Evolutionary conservation across 2,888 invertebrate genomes (phyloP), one percentile per base, ranked within the genome.

Genomic region (Spatulosminthurus flaviceps): DNA sequence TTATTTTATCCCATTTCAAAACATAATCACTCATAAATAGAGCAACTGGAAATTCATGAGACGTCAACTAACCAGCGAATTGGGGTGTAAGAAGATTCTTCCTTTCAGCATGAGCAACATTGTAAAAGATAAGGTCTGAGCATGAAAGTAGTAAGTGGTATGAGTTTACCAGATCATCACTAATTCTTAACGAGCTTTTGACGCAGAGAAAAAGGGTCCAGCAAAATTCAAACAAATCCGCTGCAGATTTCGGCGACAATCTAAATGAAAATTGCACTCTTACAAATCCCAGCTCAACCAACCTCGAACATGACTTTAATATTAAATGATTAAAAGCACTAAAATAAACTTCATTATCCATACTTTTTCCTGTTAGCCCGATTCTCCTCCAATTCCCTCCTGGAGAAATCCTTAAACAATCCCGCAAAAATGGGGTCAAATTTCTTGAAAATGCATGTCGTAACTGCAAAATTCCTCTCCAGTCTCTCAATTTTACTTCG

Each of bases 191-290:
- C 86, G 95, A 94, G 73, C 94, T 94, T 89, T 95, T 95, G 19
- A 95, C 93, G 87, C 94, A 93, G 43, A 97, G 91, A 88, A 95
- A 98, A 80, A 98, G 89, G 74, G 94, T 94, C 98, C 98, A 98
- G 85, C 94, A 93, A 87, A 97, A 95, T 87, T 96, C 95, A 88
- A 95, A 97, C 4, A 98, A 89, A 87, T 95, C 94, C 77, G 92
- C 91, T 67, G 93, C 91, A 9, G 94, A 92, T 87, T 96, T 96
- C 41, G 93, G 93, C 43, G 92, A 89, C 74, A 92, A 89, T 87
- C 93, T 95, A 84, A 5, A 86, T 87, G 77, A 28, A 42, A 79
- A 69, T 67, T 67, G 26, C 13, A 28, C 76, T 60, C 16, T 77
- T 29, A 29, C 70, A 28, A 11, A 2, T 19, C 60, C 19, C 16